A percentile compares a stretch with the other conserved stretches of the same genome.
Evolutionary conservation across 2,113 vertebrate species (phyloP).

Genomic region (Rhineura floridana): DNA sequence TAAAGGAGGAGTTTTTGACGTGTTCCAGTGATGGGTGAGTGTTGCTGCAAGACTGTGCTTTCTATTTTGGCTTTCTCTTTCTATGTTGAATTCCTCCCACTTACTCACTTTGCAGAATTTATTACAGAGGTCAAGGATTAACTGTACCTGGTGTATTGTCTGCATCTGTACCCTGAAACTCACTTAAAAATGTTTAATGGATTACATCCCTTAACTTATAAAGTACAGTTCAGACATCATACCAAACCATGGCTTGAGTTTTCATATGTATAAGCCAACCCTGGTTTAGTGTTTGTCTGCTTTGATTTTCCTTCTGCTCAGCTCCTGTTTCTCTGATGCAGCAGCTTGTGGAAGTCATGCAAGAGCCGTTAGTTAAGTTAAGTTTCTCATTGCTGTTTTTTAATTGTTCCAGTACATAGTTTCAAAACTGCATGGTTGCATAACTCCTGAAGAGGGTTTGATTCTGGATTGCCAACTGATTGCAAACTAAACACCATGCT

Average conservation of each 20-base stretch:
- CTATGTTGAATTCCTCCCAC: not conserved
- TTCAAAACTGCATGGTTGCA: too few species aligned
- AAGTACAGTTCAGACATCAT: not conserved
- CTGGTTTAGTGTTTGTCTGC: not conserved
- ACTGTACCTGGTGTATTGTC: not conserved
- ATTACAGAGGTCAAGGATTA: not conserved
- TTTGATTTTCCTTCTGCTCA: not conserved
- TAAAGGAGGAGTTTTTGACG: conserved; percentile 97
- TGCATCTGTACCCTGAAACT: not conserved
- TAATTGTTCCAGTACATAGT: too few species aligned
- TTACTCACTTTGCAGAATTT: not conserved
- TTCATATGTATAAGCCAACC: not conserved
- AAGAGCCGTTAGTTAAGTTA: not conserved
- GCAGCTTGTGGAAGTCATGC: too few species aligned
- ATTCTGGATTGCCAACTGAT: not conserved
- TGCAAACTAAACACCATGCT: not conserved
- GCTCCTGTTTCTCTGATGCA: not conserved
- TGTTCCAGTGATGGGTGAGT: conserved; percentile 98
- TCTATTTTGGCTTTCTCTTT: conserved; percentile 3
- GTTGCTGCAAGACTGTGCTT: not conserved
- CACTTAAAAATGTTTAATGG: not conserved
- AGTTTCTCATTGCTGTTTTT: not conserved
- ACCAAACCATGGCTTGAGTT: not conserved
- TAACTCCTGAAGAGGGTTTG: not conserved
- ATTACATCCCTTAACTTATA: not conserved